Percentiles rank a stretch among this genome's conserved stretches.
These are phyloP conservation scores for Enteromius viviparus DNA, from an alignment of 2,797 vertebrate species.

Conservation along the genomic window DNA sequence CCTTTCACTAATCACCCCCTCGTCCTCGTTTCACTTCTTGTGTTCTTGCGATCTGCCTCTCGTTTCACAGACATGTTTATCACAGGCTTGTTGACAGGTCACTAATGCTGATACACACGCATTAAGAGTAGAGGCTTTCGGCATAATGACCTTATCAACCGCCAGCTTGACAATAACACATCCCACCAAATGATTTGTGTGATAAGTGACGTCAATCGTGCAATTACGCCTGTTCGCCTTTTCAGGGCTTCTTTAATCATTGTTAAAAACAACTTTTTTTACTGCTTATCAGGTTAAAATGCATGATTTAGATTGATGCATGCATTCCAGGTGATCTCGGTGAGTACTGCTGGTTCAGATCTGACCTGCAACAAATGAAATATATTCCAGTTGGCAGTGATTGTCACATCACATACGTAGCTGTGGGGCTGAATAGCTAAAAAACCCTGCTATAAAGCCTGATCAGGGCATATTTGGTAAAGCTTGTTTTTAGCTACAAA, in stretches of 20 bases:
- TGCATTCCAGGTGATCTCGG: not conserved
- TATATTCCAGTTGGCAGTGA: not conserved
- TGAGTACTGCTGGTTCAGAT: not conserved
- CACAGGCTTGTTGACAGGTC: conserved; percentile 51
- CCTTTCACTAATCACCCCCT: conserved; percentile 58
- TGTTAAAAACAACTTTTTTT: not conserved
- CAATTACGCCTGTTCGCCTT: conserved; percentile 19
- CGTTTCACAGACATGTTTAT: conserved; percentile 46
- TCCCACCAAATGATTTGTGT: conserved; percentile 28
- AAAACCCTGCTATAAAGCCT: not conserved
- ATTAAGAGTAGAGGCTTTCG: conserved; percentile 46
- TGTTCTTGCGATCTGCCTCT: conserved; percentile 25
- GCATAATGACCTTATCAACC: conserved; percentile 57
- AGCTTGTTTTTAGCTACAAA: not conserved
- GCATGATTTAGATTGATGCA: not conserved
- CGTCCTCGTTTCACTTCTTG: conserved; percentile 45
- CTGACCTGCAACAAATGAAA: not conserved
- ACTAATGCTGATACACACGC: conserved; percentile 51
- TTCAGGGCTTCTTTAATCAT: not conserved
- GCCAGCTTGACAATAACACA: conserved; percentile 42
- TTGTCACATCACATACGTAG: not conserved
- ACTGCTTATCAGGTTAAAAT: not conserved
- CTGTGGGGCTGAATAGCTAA: not conserved
- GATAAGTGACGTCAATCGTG: conserved; percentile 42
- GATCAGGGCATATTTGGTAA: not conserved